phyloP scores from a whole-genome alignment of 64 coral and sea anemone species.

The Pachyseris speciosa region DNA sequence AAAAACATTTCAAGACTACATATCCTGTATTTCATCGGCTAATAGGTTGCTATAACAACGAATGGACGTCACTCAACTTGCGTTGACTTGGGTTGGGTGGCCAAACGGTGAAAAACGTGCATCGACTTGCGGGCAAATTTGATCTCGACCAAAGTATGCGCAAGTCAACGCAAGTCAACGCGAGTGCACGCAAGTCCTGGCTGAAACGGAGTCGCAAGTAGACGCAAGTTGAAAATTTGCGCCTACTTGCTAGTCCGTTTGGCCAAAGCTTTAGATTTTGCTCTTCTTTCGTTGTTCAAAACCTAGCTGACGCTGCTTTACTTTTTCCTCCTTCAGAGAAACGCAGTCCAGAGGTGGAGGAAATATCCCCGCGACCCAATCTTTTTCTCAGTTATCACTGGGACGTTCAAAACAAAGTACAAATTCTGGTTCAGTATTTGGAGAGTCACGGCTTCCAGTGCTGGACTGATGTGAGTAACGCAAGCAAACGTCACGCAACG shows the following conservation, averaged over 20 bases:
- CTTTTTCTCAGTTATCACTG: constrained; percentile 97
- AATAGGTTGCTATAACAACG: too few species aligned
- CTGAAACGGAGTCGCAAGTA: too few species aligned
- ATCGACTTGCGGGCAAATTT: too few species aligned
- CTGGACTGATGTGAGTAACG: constrained; percentile 71
- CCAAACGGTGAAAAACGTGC: too few species aligned
- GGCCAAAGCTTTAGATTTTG: neutral
- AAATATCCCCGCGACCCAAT: constrained; percentile 47
- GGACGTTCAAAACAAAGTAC: constrained; percentile 94
- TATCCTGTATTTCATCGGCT: too few species aligned
- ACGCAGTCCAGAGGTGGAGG: constrained; percentile 1
- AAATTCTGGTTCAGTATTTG: constrained; percentile 62
- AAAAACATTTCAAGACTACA: too few species aligned
- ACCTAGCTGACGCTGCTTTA: neutral
- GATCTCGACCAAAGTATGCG: too few species aligned
- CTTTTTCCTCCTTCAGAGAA: neutral
- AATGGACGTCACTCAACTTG: too few species aligned
- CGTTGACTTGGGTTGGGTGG: too few species aligned
- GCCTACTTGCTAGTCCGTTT: neutral
- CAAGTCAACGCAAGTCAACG: too few species aligned
- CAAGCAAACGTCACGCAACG: constrained; percentile 50
- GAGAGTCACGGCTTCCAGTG: constrained; percentile 87
- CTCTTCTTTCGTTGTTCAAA: neutral
- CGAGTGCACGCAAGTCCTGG: too few species aligned
- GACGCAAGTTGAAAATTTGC: too few species aligned